phyloP scores from a whole-genome alignment of 2,113 vertebrate genomes.

The Edolisoma coerulescens region DNA sequence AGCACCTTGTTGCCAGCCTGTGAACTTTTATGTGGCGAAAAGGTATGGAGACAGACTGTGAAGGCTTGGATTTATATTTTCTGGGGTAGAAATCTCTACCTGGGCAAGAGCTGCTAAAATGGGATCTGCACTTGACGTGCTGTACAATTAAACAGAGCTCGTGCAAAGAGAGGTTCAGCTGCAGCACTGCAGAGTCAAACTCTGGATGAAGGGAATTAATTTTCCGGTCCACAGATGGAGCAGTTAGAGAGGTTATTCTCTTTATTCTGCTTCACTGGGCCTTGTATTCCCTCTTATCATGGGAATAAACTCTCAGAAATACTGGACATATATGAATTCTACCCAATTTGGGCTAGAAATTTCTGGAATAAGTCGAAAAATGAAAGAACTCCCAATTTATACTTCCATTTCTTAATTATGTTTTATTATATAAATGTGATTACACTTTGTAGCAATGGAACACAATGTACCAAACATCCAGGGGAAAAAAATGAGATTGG shows the following conservation, averaged over 20 bases:
- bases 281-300: neutral
- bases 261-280: neutral
- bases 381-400: neutral
- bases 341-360: neutral
- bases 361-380: neutral
- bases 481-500: neutral
- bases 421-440: constrained; percentile 23
- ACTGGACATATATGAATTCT: neutral
- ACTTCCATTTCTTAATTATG: neutral
- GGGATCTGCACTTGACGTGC: neutral
- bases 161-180: neutral
- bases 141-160: neutral
- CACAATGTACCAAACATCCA: constrained; percentile 23
- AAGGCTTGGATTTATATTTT: neutral
- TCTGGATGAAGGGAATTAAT: neutral
- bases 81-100: neutral
- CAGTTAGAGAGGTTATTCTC: neutral
- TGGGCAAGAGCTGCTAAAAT: neutral
- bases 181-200: neutral
- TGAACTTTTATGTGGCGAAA: neutral
- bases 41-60: fast-evolving
- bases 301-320: neutral
- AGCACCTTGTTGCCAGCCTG: neutral
- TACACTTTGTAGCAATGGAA: constrained; percentile 9
- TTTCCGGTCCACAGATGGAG: neutral